phyloP scores from a whole-genome alignment of 2,797 vertebrate species.

The Sebastes goodei region DNA sequence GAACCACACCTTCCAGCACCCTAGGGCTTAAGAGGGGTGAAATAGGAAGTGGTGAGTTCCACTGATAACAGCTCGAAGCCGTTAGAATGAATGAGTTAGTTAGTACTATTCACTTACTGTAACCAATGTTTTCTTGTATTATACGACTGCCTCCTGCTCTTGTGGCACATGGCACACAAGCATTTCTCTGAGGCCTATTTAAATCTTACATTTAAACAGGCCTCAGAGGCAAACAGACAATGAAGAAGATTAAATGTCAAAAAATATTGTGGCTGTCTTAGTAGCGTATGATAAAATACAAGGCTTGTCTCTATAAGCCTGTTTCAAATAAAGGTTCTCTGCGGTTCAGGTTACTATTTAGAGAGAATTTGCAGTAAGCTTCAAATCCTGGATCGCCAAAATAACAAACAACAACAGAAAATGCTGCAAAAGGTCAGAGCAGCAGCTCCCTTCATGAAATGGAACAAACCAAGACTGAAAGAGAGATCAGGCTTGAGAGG shows the following conservation, averaged over 20 bases:
- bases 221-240: background rate
- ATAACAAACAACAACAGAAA: background rate
- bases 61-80: background rate
- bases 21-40: background rate
- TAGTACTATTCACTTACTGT: background rate
- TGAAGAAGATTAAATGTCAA: background rate
- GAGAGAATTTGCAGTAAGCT: background rate
- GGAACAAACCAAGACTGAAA: slow-evolving; percentile 19
- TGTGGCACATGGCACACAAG: background rate
- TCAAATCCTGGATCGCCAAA: background rate
- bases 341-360: background rate
- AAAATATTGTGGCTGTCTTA: background rate
- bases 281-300: background rate
- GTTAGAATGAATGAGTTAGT: background rate
- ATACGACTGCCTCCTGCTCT: background rate
- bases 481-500: slow-evolving; percentile 2
- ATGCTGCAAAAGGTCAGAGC: slow-evolving; percentile 32
- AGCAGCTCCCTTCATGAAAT: background rate
- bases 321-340: background rate
- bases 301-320: background rate
- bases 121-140: background rate
- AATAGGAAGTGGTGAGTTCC: background rate
- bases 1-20: no score
- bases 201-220: background rate
- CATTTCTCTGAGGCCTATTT: background rate